Evolutionary conservation across 2,113 vertebrate genomes (phyloP), one percentile per base, ranked within the genome.

Genomic region (Scomber colias): DNA sequence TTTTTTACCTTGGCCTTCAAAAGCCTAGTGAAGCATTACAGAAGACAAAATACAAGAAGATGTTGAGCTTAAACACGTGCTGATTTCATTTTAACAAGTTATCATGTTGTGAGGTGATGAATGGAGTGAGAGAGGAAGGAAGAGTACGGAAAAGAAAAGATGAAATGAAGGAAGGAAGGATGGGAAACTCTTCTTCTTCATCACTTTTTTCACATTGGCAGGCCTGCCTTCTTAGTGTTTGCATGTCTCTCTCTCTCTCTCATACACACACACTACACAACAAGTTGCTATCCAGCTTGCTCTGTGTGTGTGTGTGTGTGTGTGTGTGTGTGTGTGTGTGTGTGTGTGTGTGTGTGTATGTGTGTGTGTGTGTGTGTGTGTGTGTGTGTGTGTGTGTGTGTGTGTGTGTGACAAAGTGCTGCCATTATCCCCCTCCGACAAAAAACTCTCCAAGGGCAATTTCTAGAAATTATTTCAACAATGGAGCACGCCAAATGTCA

Each of bases 381-480:
- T 71, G 64, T 45, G 56, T 51, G n/a, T 49, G 30, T 67, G 55
- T 62, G 16, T 51, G 46, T 46, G 30, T 71, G 35, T 53, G 48
- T 57, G 72, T 65, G 54, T 12, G 51, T 74, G 68, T 88, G 87
- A 92, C 85, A 90, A 87, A 89, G 75, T 89, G 85, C 92, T 95
- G 95, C 94, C 96, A 96, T 94, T 96, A 96, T 96, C 96, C 95
- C 95, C 94, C 92, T 93, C 94, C 96, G 96, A 98, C 97, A 97
- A 96, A 97, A 96, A 95, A 94, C 96, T 96, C 93, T 96, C 95
- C 84, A 89, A 92, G 95, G 96, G 95, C 95, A 96, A 97, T 97
- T 98, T 97, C 95, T 90, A 96, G 96, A 97, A 98, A 98, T 97
- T 95, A 97, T 97, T 97, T 97, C 92, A 97, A 99, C 97, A 98